A percentile compares a stretch with the other conserved stretches of the same genome.
Conservation (phyloP, 2,888 invertebrate genomes). For the Idaea aversata region DNA sequence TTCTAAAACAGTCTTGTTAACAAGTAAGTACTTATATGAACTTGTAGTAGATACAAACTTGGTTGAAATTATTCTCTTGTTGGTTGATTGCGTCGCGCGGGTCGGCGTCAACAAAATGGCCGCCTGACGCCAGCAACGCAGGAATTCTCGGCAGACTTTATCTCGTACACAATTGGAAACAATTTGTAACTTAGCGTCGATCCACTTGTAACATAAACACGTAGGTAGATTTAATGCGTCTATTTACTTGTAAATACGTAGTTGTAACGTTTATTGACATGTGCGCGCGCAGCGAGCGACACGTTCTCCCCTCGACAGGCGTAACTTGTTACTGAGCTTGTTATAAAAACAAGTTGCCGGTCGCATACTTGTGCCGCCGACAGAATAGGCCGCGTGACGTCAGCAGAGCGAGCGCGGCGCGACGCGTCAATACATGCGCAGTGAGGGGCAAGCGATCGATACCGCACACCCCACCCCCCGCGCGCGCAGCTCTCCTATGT, state of each 20-base stretch:
- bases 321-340: neutral
- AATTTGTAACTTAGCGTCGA: no score
- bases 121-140: neutral
- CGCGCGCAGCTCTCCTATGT: constrained; percentile 13
- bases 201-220: no score
- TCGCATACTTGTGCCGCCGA: constrained; percentile 9
- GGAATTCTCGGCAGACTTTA: no score
- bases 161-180: no score
- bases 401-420: constrained; percentile 36
- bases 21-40: neutral
- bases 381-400: constrained; percentile 19
- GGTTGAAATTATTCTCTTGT: no score
- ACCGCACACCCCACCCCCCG: constrained; percentile 9
- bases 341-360: constrained; percentile 23
- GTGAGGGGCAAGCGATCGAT: constrained; percentile 44
- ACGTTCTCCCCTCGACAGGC: neutral
- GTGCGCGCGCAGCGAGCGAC: no score
- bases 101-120: neutral
- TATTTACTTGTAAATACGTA: no score
- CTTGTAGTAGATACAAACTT: neutral
- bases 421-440: constrained; percentile 53
- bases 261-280: no score
- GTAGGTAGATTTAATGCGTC: no score
- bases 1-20: constrained; percentile 6
- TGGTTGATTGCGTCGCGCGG: no score